A percentile compares a stretch with the other conserved stretches of the same genome.
Conservation (phyloP, 64 coral and sea anemone genomes). For the Stylophora pistillata region DNA sequence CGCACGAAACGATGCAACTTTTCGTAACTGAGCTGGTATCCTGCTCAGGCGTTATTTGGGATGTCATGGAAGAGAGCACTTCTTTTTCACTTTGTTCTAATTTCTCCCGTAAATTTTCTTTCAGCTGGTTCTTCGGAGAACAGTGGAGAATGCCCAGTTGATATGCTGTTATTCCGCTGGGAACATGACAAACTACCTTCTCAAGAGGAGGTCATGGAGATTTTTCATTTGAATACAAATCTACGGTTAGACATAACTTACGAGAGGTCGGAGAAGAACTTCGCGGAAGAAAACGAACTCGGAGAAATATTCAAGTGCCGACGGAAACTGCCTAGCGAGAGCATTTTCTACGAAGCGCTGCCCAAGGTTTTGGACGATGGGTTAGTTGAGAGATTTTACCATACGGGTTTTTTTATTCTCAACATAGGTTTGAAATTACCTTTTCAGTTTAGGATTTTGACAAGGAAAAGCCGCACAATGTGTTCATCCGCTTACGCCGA, state of each 20-base stretch:
- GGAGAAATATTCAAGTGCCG: slow-evolving; percentile 25
- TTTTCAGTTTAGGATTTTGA: no score
- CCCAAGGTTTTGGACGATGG: slow-evolving; percentile 25
- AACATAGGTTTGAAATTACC: no score
- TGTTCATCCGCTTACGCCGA: no score
- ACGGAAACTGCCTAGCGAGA: slow-evolving; percentile 9
- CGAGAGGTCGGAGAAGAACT: slow-evolving; percentile 15
- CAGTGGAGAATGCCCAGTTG: slow-evolving; percentile 13
- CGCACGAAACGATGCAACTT: no score
- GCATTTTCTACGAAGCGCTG: slow-evolving; percentile 21
- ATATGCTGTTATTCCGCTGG: slow-evolving; percentile 11
- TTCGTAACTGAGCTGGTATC: background rate
- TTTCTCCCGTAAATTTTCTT: background rate
- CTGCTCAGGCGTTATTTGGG: background rate
- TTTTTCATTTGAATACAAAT: slow-evolving; percentile 29
- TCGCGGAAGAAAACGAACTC: slow-evolving; percentile 21
- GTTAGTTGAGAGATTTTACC: background rate
- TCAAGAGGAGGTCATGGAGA: slow-evolving; percentile 30
- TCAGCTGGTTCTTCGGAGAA: background rate
- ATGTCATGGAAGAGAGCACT: background rate
- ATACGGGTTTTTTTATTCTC: background rate
- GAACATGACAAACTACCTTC: slow-evolving; percentile 16
- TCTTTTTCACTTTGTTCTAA: background rate
- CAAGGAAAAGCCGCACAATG: no score
- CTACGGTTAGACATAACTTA: slow-evolving; percentile 8